A percentile compares a stretch with the other conserved stretches of the same genome.
Conservation (phyloP, 1,140 invertebrate species). For the Drosophila leontia region DNA sequence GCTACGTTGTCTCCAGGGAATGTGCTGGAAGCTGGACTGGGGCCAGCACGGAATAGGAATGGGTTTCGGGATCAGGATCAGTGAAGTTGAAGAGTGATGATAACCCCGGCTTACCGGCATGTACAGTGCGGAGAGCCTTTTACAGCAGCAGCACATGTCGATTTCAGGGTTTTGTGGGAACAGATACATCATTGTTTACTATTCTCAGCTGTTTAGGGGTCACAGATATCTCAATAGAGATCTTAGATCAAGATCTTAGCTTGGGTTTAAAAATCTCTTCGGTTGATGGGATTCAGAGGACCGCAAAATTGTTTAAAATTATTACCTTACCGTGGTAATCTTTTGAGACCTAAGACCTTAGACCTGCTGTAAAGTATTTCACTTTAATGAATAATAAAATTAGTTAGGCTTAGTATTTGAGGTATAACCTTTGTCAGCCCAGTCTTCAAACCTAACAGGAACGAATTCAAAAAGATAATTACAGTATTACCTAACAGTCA, state of each 20-base stretch:
- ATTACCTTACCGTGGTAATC: too few species aligned
- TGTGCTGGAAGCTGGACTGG: not conserved
- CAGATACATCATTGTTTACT: not conserved
- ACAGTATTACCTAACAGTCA: not conserved
- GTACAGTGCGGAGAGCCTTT: not conserved
- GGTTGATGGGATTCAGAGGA: too few species aligned
- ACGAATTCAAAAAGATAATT: not conserved
- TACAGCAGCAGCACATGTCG: not conserved
- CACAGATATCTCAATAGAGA: not conserved
- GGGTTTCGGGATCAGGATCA: not conserved
- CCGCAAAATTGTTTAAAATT: not conserved
- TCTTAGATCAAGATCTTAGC: not conserved
- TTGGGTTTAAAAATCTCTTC: too few species aligned
- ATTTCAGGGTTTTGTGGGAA: not conserved
- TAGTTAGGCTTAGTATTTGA: not conserved
- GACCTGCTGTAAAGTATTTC: not conserved
- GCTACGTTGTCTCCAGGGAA: slow-evolving; percentile 38
- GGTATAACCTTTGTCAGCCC: not conserved
- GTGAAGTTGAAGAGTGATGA: too few species aligned
- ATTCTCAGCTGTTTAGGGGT: too few species aligned
- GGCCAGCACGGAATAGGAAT: not conserved
- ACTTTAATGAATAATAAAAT: not conserved
- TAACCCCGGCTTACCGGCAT: slow-evolving; percentile 22
- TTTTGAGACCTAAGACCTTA: not conserved
- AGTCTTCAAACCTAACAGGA: not conserved